A percentile compares a stretch with the other conserved stretches of the same genome.
Evolutionary conservation across 2,113 vertebrate genomes (phyloP).

Genomic region (Ceyx margarethae): DNA sequence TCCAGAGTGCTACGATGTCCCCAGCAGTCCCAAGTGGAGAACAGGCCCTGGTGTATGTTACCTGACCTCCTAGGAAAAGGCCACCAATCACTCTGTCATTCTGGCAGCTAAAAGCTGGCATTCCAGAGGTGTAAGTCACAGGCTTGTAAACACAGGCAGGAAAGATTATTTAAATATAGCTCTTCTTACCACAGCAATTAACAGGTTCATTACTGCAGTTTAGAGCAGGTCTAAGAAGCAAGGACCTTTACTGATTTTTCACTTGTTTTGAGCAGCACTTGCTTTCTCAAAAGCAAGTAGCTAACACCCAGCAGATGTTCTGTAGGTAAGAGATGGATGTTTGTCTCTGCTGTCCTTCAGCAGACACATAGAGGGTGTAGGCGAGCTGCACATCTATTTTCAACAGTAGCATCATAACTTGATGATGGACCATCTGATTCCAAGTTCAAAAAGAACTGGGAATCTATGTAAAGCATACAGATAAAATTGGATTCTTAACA

Average conservation of each 20-base stretch:
- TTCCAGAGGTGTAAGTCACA: conserved; percentile 3
- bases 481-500: not conserved
- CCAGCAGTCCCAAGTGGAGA: not conserved
- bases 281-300: not conserved
- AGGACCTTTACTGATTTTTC: not conserved
- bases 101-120: not conserved
- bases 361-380: not conserved
- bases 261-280: not conserved
- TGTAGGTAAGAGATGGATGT: not conserved
- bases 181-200: conserved; percentile 29
- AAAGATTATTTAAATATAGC: conserved; percentile 43
- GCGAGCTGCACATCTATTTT: not conserved
- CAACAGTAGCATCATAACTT: not conserved
- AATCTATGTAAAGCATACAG: not conserved
- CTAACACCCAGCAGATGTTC: not conserved
- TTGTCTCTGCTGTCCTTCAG: not conserved
- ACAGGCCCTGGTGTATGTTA: not conserved
- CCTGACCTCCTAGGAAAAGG: conserved; percentile 22
- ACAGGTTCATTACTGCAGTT: not conserved
- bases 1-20: not conserved
- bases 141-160: not conserved
- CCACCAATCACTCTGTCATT: not conserved
- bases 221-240: not conserved
- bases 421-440: not conserved
- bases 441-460: not conserved